Percentiles rank a stretch among this genome's conserved stretches.
phyloP scores from a whole-genome alignment of 1,140 invertebrate species.

The Dufourea novaeangliae region DNA sequence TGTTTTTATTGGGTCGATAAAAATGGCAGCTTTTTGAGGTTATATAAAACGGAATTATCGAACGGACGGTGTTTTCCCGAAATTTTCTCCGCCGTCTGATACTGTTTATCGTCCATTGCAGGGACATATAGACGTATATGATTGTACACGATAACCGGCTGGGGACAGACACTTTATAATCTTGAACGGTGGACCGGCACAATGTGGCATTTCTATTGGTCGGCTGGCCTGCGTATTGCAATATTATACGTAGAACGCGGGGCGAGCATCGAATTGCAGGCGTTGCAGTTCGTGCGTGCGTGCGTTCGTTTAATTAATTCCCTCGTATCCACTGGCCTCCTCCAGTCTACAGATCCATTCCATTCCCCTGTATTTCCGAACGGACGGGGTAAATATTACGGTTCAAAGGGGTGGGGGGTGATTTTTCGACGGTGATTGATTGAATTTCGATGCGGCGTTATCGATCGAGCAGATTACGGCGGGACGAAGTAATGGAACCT shows the following conservation, averaged over 20 bases:
- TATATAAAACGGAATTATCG: not conserved
- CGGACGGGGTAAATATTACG: not conserved
- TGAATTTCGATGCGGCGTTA: not conserved
- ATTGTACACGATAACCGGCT: conserved; percentile 14
- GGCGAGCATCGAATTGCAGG: conserved; percentile 32
- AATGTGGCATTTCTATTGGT: conserved; percentile 36
- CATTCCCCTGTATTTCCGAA: not conserved
- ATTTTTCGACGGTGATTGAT: not conserved
- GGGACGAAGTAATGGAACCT: not conserved
- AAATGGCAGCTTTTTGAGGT: no score
- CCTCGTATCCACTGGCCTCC: not conserved
- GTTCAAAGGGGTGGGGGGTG: no score
- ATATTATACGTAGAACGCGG: conserved; percentile 25
- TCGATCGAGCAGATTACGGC: not conserved
- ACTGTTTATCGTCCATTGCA: not conserved
- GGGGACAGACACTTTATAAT: conserved; percentile 25
- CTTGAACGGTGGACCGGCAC: conserved; percentile 3
- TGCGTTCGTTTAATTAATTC: conserved; percentile 41
- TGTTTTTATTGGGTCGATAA: no score
- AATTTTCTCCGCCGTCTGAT: not conserved
- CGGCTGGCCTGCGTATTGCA: conserved; percentile 31
- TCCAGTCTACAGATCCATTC: not conserved
- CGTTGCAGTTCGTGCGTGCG: conserved; percentile 21
- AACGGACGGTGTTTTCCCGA: not conserved
- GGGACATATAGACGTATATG: conserved; percentile 2